Evolutionary conservation across 2,888 invertebrate species (phyloP).

Genomic region (Ceraclea dissimilis): DNA sequence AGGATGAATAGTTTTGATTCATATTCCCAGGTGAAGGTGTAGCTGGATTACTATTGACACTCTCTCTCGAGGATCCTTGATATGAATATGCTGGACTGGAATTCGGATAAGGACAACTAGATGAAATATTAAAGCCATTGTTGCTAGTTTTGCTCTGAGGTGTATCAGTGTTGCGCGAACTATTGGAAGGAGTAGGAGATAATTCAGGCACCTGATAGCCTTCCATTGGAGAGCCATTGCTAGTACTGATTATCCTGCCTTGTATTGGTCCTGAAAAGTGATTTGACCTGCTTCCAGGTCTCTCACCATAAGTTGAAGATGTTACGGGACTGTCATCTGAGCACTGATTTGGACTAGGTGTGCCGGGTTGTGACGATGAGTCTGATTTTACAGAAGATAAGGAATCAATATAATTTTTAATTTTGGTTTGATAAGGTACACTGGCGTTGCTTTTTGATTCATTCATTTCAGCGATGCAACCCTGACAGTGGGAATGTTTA

Average conservation of each 20-base stretch:
- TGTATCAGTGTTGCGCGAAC: slow-evolving; percentile 45
- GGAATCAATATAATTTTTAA: slow-evolving; percentile 22
- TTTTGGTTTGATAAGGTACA: slow-evolving; percentile 21
- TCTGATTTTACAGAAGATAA: slow-evolving; percentile 35
- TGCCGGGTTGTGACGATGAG: slow-evolving; percentile 44
- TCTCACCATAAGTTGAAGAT: slow-evolving; percentile 59
- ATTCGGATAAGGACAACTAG: slow-evolving; percentile 39
- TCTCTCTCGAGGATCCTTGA: slow-evolving; percentile 38
- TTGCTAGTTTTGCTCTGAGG: slow-evolving; percentile 39
- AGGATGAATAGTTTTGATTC: slow-evolving; percentile 37
- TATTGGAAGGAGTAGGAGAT: slow-evolving; percentile 52
- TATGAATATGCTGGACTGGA: slow-evolving; percentile 49
- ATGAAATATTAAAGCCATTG: slow-evolving; percentile 33
- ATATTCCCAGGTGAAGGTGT: slow-evolving; percentile 36
- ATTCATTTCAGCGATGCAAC: slow-evolving; percentile 23
- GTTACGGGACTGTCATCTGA: slow-evolving; percentile 58
- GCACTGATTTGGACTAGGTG: slow-evolving; percentile 49
- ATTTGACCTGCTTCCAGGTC: slow-evolving; percentile 40
- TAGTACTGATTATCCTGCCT: slow-evolving; percentile 78
- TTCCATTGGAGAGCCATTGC: slow-evolving; percentile 66
- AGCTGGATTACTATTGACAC: slow-evolving; percentile 37
- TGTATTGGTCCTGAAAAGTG: slow-evolving; percentile 63
- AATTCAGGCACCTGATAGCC: slow-evolving; percentile 46
- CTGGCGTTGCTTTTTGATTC: slow-evolving; percentile 21
- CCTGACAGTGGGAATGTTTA: slow-evolving; percentile 23